These are phyloP conservation scores for Drosophila anomalata DNA, from an alignment of 2,888 invertebrate genomes.

Conservation along the genomic window DNA sequence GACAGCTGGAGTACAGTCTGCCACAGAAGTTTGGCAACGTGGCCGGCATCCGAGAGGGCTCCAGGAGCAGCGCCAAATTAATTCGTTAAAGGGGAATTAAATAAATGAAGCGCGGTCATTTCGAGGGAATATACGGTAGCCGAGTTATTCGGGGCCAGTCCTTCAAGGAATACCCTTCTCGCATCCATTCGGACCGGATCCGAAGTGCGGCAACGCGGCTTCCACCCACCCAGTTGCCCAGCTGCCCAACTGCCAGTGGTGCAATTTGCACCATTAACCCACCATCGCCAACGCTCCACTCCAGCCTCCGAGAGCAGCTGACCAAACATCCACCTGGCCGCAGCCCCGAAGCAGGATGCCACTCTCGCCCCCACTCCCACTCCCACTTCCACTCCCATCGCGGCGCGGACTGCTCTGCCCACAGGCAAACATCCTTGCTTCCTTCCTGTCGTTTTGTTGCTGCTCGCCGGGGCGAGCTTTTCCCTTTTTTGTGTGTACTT, in stretches of 20 bases:
- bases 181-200: neutral
- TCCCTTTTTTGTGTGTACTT: constrained; percentile 56
- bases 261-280: constrained; percentile 49
- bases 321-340: constrained; percentile 64
- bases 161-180: constrained; percentile 3
- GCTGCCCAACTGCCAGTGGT: constrained; percentile 14
- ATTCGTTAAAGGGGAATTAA: constrained; percentile 43
- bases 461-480: constrained; percentile 37
- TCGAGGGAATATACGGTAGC: too few relatives aligned
- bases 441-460: constrained; percentile 57
- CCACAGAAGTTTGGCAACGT: constrained; percentile 39
- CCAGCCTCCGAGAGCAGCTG: constrained; percentile 60
- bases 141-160: constrained; percentile 2
- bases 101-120: constrained; percentile 44
- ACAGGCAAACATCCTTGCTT: constrained; percentile 72
- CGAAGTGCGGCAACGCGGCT: constrained; percentile 50
- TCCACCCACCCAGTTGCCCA: neutral
- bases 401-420: constrained; percentile 52
- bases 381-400: neutral
- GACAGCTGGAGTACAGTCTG: constrained; percentile 35
- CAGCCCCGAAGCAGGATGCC: neutral
- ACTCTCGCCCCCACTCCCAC: constrained; percentile 22
- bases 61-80: constrained; percentile 30
- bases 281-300: constrained; percentile 37
- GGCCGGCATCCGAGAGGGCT: constrained; percentile 11